These are phyloP conservation scores for Watsonalla binaria DNA, from an alignment of 2,888 invertebrate genomes.

Conservation along the genomic window DNA sequence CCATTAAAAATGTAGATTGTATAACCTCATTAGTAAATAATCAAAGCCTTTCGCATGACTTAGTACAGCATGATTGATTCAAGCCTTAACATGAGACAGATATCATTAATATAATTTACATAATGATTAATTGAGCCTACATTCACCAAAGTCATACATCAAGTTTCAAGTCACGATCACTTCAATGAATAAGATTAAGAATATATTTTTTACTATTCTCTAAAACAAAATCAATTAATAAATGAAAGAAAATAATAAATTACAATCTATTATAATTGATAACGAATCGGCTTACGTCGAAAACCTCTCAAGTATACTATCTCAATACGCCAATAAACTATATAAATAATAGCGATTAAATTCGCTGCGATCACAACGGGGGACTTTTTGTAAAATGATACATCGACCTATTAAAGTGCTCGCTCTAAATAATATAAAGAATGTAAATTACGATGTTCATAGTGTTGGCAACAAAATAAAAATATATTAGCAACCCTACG, in stretches of 20 bases:
- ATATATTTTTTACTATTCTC: constrained; percentile 17
- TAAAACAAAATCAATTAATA: constrained; percentile 15
- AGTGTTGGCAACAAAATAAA: constrained; percentile 53
- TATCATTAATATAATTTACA: constrained; percentile 63
- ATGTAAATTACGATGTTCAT: constrained; percentile 62
- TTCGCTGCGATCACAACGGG: constrained; percentile 54
- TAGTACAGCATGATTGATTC: constrained; percentile 48
- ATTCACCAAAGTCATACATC: constrained; percentile 42
- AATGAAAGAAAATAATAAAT: constrained; percentile 10
- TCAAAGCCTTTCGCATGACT: not conserved
- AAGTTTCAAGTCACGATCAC: constrained; percentile 39
- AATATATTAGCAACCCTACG: constrained; percentile 66
- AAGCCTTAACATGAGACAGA: constrained; percentile 46
- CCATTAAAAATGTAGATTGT: constrained; percentile 4
- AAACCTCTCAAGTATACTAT: constrained; percentile 9
- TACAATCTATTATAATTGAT: not conserved
- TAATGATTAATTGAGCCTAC: constrained; percentile 56
- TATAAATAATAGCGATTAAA: constrained; percentile 60
- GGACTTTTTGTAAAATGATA: constrained; percentile 54
- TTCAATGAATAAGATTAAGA: constrained; percentile 22
- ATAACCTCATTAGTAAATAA: constrained; percentile 3
- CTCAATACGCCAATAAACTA: constrained; percentile 43
- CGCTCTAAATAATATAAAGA: constrained; percentile 59
- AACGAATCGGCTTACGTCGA: not conserved
- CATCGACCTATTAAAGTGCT: constrained; percentile 56